Evolutionary conservation across 2,888 invertebrate genomes (phyloP).

Genomic region (Junonia oenone): DNA sequence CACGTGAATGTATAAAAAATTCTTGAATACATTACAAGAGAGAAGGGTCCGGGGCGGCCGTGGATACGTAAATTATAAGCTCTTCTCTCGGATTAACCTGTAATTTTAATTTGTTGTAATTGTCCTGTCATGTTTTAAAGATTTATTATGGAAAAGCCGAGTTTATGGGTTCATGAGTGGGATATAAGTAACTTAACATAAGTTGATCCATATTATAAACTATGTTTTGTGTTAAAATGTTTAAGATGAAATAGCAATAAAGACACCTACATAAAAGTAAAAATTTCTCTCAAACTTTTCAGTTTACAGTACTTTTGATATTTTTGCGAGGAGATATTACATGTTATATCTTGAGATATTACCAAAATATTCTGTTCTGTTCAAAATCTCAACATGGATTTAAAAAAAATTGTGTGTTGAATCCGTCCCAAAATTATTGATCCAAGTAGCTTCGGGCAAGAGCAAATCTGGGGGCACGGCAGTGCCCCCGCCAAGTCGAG

Average conservation of each 20-base stretch:
- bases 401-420: background rate
- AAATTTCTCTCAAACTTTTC: no score
- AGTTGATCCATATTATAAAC: no score
- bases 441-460: background rate
- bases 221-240: no score
- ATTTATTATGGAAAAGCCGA: background rate
- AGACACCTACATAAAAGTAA: no score
- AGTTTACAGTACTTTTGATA: no score
- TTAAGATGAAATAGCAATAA: no score
- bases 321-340: no score
- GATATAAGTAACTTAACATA: no score
- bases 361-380: background rate
- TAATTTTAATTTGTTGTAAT: background rate
- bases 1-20: constrained; percentile 27
- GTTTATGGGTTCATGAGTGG: background rate
- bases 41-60: background rate
- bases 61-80: background rate
- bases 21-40: constrained; percentile 7
- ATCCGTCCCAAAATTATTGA: background rate
- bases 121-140: background rate
- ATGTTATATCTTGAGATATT: no score
- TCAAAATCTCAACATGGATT: background rate
- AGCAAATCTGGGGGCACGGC: no score
- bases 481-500: no score
- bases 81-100: background rate